Percentiles rank a stretch among this genome's conserved stretches.
Conservation (phyloP, 2,113 vertebrate genomes). For the Rhegmatorhina hoffmannsi region DNA sequence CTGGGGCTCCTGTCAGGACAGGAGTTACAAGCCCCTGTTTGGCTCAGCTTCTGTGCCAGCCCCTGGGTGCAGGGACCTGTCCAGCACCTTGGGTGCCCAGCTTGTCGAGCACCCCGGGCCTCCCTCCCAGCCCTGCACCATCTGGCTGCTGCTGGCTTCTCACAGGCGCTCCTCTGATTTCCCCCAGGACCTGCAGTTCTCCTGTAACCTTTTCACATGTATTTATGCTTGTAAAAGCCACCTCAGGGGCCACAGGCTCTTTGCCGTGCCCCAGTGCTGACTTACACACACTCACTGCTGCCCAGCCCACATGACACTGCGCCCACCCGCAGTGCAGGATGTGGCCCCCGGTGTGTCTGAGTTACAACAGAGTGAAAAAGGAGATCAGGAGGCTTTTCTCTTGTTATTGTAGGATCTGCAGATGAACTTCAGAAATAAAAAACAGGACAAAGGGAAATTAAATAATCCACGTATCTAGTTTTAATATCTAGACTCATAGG, state of each 20-base stretch:
- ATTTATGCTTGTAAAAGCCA: not conserved
- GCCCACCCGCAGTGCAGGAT: not conserved
- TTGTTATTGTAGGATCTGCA: not conserved
- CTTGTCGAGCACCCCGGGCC: not conserved
- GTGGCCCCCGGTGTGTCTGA: rapidly evolving
- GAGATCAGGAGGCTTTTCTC: not conserved
- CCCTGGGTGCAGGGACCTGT: not conserved
- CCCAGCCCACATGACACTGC: not conserved
- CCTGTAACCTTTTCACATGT: not conserved
- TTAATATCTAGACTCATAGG: not conserved
- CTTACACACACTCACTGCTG: not conserved
- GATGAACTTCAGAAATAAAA: not conserved
- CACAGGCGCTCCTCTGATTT: rapidly evolving
- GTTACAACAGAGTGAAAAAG: not conserved
- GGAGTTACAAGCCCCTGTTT: not conserved
- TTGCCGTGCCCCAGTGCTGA: not conserved
- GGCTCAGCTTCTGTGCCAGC: not conserved
- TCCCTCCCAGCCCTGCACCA: not conserved
- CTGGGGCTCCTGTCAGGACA: not conserved
- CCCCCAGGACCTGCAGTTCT: not conserved
- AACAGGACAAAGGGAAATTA: not conserved
- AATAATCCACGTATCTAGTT: not conserved
- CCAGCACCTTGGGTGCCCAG: rapidly evolving
- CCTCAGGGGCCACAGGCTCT: not conserved
- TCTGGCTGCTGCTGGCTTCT: not conserved